Percentiles rank a stretch among this genome's conserved stretches.
phyloP scores from a whole-genome alignment of 2,797 vertebrate genomes.

The Tragopan temminckii region DNA sequence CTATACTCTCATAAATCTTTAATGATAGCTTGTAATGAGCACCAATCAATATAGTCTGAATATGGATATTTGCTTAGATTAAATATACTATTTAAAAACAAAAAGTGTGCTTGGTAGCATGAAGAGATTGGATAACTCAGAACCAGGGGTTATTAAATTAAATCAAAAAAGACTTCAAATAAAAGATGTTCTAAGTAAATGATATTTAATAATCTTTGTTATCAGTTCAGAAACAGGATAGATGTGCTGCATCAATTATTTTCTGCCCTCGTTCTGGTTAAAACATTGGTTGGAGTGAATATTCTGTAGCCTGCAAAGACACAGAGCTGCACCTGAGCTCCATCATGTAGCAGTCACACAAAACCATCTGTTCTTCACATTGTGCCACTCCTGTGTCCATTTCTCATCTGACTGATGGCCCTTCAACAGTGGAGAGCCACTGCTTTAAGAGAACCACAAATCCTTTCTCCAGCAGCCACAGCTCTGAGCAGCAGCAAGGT shows the following conservation, averaged over 20 bases:
- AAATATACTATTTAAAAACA: not conserved
- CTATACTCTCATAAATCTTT: not conserved
- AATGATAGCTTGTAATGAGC: not conserved
- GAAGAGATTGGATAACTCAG: not conserved
- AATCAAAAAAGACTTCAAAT: not conserved
- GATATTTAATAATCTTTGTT: conserved; percentile 7
- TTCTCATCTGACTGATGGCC: not conserved
- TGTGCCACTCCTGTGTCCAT: not conserved
- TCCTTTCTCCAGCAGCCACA: not conserved
- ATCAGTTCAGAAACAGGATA: not conserved
- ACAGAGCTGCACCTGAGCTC: not conserved
- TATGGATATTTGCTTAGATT: not conserved
- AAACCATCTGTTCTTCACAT: not conserved
- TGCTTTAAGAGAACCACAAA: not conserved
- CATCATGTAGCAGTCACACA: not conserved
- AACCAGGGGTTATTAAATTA: not conserved
- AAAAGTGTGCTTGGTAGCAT: not conserved
- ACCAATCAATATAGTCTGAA: not conserved
- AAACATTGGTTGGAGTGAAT: not conserved
- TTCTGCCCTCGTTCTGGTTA: not conserved
- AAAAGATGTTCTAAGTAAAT: not conserved
- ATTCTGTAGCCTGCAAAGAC: not conserved
- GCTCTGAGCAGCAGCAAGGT: not conserved
- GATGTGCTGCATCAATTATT: conserved; percentile 8
- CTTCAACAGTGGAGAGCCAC: not conserved